Percentiles rank a stretch among this genome's conserved stretches.
phyloP scores from a whole-genome alignment of 2,797 vertebrate genomes.

The Podarcis lilfordi region DNA sequence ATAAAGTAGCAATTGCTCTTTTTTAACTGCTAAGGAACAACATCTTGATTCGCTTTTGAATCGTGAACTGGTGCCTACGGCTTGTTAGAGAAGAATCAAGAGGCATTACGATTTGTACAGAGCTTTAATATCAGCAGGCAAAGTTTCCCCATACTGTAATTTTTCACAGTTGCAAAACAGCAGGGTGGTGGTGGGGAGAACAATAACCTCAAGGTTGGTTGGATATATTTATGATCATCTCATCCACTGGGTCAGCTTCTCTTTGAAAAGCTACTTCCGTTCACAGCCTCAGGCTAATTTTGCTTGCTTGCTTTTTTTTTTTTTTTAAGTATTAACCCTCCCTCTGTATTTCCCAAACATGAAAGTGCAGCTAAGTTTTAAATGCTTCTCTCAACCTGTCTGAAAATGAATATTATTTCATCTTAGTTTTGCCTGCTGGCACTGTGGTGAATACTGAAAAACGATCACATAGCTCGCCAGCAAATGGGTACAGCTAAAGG shows the following conservation, averaged over 20 bases:
- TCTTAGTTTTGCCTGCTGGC: not conserved
- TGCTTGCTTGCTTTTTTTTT: constrained; percentile 2
- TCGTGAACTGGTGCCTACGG: not conserved
- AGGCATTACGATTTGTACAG: not conserved
- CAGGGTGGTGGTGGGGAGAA: not conserved
- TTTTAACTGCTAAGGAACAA: not conserved
- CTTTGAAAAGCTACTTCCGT: not conserved
- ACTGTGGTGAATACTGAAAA: not conserved
- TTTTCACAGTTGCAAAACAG: not conserved
- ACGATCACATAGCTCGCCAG: not conserved
- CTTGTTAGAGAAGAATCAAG: not conserved
- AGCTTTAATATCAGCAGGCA: not conserved
- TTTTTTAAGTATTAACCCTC: not conserved
- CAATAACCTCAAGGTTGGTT: not conserved
- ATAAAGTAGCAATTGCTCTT: not conserved
- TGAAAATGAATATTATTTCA: not conserved
- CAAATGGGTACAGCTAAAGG: not conserved
- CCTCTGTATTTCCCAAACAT: not conserved
- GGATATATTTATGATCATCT: not conserved
- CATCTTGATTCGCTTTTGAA: not conserved
- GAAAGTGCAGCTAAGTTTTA: not conserved
- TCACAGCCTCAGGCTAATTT: not conserved
- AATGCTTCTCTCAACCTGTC: not conserved
- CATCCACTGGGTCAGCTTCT: not conserved
- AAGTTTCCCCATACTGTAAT: not conserved